These are phyloP conservation scores for Megatriorchis doriae DNA, from an alignment of 2,113 vertebrate genomes.

Conservation along the genomic window DNA sequence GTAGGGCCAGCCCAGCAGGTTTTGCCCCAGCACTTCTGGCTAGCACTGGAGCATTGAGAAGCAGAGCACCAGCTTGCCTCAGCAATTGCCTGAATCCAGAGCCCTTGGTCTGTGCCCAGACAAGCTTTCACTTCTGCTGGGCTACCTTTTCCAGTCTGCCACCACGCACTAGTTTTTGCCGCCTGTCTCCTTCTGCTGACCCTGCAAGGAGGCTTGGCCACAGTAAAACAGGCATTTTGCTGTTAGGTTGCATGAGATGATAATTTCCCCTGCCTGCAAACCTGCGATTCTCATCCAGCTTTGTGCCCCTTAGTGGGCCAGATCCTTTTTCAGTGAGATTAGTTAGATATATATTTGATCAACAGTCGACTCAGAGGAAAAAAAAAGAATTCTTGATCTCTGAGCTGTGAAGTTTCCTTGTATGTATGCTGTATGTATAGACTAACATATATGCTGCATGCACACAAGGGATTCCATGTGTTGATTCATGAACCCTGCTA, in stretches of 20 bases:
- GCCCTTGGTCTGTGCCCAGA: not conserved
- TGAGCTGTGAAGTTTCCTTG: not conserved
- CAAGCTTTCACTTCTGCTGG: not conserved
- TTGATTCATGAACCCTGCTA: not conserved
- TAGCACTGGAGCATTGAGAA: not conserved
- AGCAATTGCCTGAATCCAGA: not conserved
- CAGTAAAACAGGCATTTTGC: not conserved
- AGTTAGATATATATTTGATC: not conserved
- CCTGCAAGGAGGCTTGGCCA: not conserved
- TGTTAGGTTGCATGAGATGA: not conserved
- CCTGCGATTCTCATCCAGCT: not conserved
- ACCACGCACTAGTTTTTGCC: not conserved
- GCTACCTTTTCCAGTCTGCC: not conserved
- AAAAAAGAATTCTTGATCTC: not conserved
- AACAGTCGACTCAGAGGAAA: not conserved
- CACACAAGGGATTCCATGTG: not conserved
- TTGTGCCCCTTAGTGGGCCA: not conserved
- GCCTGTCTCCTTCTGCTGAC: not conserved
- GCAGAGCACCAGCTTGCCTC: not conserved
- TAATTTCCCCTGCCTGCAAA: not conserved
- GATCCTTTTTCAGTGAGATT: not conserved
- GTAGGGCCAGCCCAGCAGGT: rapidly evolving
- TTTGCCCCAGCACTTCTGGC: not conserved
- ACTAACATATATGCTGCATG: not conserved
- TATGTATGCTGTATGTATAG: not conserved